These are phyloP conservation scores for Paraplagusia blochii DNA, from an alignment of 2,113 vertebrate species.

Conservation along the genomic window DNA sequence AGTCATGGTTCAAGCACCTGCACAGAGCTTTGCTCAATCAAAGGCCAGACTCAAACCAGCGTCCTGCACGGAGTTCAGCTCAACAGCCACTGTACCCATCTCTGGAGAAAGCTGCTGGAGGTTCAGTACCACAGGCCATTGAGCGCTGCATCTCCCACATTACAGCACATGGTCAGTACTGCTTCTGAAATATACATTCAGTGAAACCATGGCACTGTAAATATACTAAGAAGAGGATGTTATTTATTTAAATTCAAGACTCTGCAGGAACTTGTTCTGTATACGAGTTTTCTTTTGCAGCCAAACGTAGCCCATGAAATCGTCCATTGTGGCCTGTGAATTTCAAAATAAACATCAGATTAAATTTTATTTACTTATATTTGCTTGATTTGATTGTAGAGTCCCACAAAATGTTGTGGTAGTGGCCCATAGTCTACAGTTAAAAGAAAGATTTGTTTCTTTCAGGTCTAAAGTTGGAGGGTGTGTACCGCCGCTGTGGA, in stretches of 20 bases:
- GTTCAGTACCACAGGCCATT: slow-evolving; percentile 50
- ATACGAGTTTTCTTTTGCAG: too few species aligned
- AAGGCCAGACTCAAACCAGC: neutral
- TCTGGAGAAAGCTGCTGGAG: slow-evolving; percentile 2
- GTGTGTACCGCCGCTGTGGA: slow-evolving; percentile 76
- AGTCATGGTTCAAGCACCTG: slow-evolving; percentile 63
- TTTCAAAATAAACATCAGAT: too few species aligned
- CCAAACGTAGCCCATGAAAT: too few species aligned
- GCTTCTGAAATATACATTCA: neutral
- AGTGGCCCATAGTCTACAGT: too few species aligned
- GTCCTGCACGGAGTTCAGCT: neutral
- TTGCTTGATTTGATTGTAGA: too few species aligned
- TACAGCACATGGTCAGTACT: slow-evolving; percentile 57
- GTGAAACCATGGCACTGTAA: too few species aligned
- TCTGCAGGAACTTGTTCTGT: too few species aligned
- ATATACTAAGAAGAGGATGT: too few species aligned
- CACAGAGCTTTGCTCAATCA: slow-evolving; percentile 34
- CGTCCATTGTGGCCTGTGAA: too few species aligned
- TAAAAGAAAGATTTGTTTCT: slow-evolving; percentile 1
- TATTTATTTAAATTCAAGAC: too few species aligned
- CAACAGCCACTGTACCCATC: slow-evolving; percentile 25
- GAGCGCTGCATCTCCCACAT: slow-evolving; percentile 75
- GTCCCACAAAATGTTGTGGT: too few species aligned
- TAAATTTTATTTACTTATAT: too few species aligned
- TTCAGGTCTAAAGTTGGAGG: slow-evolving; percentile 75